These are phyloP conservation scores for Oreochromis spilurus DNA, from an alignment of 2,113 vertebrate genomes.

Conservation along the genomic window DNA sequence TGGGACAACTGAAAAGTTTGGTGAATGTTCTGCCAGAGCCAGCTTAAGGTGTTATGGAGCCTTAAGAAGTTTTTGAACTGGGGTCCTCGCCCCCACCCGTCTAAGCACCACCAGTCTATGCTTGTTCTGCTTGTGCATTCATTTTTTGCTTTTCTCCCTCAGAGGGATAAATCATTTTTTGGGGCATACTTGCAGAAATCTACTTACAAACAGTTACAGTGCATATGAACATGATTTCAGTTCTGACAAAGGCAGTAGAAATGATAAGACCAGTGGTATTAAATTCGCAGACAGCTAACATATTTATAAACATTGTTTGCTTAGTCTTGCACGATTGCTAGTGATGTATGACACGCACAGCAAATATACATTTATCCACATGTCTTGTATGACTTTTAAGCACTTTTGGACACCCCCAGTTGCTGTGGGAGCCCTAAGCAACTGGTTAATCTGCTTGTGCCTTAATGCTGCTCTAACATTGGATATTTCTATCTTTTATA, in stretches of 20 bases:
- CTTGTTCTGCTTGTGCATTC: background rate
- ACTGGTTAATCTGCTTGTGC: background rate
- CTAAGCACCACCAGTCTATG: background rate
- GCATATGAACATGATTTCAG: background rate
- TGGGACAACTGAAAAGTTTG: background rate
- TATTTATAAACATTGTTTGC: background rate
- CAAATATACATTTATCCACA: background rate
- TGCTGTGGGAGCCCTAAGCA: background rate
- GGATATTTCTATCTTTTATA: background rate
- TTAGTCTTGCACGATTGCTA: background rate
- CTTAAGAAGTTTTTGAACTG: background rate
- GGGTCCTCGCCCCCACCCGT: too few species aligned
- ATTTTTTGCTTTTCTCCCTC: background rate
- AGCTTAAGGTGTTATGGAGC: background rate
- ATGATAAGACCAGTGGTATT: background rate
- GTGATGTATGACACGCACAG: background rate
- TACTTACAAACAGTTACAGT: background rate
- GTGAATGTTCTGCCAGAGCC: background rate
- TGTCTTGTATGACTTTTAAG: background rate
- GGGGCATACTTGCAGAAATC: background rate
- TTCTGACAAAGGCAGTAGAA: background rate
- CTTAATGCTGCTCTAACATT: background rate
- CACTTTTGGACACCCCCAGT: background rate
- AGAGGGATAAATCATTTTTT: accelerated
- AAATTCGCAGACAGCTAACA: background rate